Base-by-base conservation (phyloP, 1,140 invertebrate genomes). In the Dreissena rostriformis region DNA sequence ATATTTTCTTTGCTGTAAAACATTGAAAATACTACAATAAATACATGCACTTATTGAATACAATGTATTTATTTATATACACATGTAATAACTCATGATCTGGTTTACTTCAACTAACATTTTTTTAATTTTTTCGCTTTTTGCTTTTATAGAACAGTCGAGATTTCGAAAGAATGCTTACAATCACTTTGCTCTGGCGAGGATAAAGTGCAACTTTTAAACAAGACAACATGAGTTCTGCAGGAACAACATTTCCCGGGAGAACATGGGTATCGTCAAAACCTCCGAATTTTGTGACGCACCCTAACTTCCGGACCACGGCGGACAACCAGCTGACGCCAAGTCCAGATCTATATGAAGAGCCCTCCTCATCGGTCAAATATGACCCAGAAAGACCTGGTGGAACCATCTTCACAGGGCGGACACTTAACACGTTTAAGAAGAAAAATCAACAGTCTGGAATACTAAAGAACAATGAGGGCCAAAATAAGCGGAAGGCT, bases 251-350 rank as follows among this genome's bases (percentile, higher is more conserved):
- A 12, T 12, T 73, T n/a, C 80, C 80, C 6, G 80, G 80, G 49
- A 71, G 80, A 24, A 39, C 80, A 12, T 82, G 71, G 71, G 28
- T 82, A 14, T 82, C 80, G 8, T 82, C 80, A 7, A 82, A 74
- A 52, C 71, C 80, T 0, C 80, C 80, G 22, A 82, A 68, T 22
- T 74, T 53, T 29, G 71, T 73, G 5, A 52, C 65, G 12, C 71
- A 26, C 24, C 80, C 80, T 7, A 28, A 10, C 17, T 39, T 72
- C 19, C 39, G 49, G 65, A 63, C 65, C 15, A 71, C 61, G n/a
- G 71, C 53, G 0, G 72, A 68, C 10, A n/a, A 75, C 63, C 22
- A 28, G 39, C 39, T 55, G 15, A 61, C 61, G 26, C 39, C 26
- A 24, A 82, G 65, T 52, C 80, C 72, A 4, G 67, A 70, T n/a